phyloP scores from a whole-genome alignment of 2,113 vertebrate species.

The Osmerus mordax region DNA sequence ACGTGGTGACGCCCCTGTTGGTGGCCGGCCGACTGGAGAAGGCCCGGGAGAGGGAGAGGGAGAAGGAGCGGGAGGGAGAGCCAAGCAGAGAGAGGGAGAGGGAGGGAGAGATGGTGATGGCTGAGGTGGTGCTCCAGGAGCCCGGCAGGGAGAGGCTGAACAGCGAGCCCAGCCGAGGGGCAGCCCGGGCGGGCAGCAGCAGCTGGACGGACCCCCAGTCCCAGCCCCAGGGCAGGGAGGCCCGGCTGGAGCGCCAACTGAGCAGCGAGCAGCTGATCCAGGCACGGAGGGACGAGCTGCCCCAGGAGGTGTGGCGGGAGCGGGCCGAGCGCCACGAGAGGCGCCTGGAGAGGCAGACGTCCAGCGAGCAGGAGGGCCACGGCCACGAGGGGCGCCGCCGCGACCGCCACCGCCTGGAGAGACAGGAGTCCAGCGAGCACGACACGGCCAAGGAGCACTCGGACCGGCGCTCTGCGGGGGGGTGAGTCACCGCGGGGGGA shows the following conservation, averaged over 20 bases:
- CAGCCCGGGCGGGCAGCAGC: constrained; percentile 49
- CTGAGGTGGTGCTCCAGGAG: constrained; percentile 72
- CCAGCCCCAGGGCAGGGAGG: constrained; percentile 53
- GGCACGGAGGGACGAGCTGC: constrained; percentile 71
- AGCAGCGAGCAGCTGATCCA: constrained; percentile 75
- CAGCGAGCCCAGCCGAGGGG: constrained; percentile 60
- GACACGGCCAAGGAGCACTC: constrained; percentile 75
- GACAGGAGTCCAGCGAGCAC: constrained; percentile 87
- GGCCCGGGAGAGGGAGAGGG: constrained; percentile 53
- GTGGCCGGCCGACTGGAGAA: constrained; percentile 61
- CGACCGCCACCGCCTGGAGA: constrained; percentile 77
- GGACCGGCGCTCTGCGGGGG: constrained; percentile 67
- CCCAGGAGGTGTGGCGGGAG: constrained; percentile 77
- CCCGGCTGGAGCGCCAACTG: constrained; percentile 60
- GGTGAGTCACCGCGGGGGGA: constrained; percentile 15
- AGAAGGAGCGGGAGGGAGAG: constrained; percentile 52
- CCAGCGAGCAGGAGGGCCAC: constrained; percentile 75
- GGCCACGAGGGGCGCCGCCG: constrained; percentile 74
- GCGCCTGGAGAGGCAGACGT: constrained; percentile 75
- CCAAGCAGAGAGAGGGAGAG: constrained; percentile 30
- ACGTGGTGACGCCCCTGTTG: constrained; percentile 64
- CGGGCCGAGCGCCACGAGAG: constrained; percentile 63
- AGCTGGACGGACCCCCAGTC: constrained; percentile 68
- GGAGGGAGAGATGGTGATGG: constrained; percentile 69
- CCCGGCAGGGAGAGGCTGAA: constrained; percentile 54